Evolutionary conservation across 2,113 vertebrate genomes (phyloP), one percentile per base, ranked within the genome.

Genomic region (Mustela lutreola): DNA sequence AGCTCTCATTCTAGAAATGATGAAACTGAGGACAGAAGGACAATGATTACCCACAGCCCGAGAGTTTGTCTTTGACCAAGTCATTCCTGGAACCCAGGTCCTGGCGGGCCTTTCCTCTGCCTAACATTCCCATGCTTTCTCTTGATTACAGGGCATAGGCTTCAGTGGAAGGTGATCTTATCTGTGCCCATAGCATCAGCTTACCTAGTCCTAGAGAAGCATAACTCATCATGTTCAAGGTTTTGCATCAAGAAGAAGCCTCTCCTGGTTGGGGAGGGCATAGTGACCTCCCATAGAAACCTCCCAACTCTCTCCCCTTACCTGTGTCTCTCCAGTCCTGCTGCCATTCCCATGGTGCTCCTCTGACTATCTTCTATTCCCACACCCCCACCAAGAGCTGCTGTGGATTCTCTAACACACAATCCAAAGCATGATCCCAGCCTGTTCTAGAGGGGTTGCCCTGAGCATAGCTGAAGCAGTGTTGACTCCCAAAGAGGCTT

Each of bases 1-100:
- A 97, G 15, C 84, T 97, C 42, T 96, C 87, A 91, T 91, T 96
- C 84, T 94, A 94, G 62, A 95, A 86, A 89, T 82, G 24, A 95
- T 78, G 33, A 91, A 96, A 96, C 36, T 73, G 50, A 95, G 67
- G 42, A 67, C 62, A 93, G 81, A 80, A 82, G 71, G 62, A 75
- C 6, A 70, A 79, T 76, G 80, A 65, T 82, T 83, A n/a, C 56
- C 24, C 33, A 18, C 82, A 89, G 93, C 92, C 76, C 48, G 48
- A 79, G 70, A 50, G 70, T 28, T 42, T 94, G 71, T 84, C 62
- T 65, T 31, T 71, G 70, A 63, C 33, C n/a, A 70, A 45, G 11
- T 71, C 36, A 58, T 45, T n/a, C 31, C 70, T 39, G 50, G 79
- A 50, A 36, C n/a, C 28, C 18, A n/a, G 22, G n/a, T 86, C 88